A percentile compares a stretch with the other conserved stretches of the same genome.
Evolutionary conservation across 2,797 vertebrate genomes (phyloP).

Genomic region (Buceros bicornis): DNA sequence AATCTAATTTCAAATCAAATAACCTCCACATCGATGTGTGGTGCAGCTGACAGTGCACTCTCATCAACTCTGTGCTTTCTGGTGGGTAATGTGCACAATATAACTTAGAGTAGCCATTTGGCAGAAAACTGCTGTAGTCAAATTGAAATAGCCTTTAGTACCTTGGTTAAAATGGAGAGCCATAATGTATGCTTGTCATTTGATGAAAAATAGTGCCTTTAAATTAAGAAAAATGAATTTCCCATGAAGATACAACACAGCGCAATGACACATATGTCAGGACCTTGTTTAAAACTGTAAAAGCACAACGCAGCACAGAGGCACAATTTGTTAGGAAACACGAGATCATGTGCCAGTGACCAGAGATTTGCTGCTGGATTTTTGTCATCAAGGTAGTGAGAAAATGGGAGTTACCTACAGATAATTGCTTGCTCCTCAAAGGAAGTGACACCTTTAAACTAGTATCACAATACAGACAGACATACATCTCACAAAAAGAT

Average conservation of each 20-base stretch:
- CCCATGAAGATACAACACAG: slow-evolving; percentile 2
- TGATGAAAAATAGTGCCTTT: slow-evolving; percentile 68
- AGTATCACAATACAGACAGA: slow-evolving; percentile 49
- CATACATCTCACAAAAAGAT: slow-evolving; percentile 14
- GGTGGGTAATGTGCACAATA: slow-evolving; percentile 79
- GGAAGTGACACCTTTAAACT: slow-evolving; percentile 67
- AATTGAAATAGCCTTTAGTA: slow-evolving; percentile 82
- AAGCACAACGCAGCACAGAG: slow-evolving; percentile 21
- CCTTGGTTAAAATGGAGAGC: slow-evolving; percentile 76
- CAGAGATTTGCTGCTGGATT: slow-evolving; percentile 71
- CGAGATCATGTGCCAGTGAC: slow-evolving; percentile 32
- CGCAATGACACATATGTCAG: slow-evolving; percentile 61
- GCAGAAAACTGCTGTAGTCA: slow-evolving; percentile 79
- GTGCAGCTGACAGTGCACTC: slow-evolving; percentile 75
- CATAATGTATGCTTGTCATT: slow-evolving; percentile 75
- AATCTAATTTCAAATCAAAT: slow-evolving; percentile 86
- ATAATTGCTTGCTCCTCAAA: slow-evolving; percentile 69
- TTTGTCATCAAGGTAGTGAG: slow-evolving; percentile 25
- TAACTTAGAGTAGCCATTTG: slow-evolving; percentile 81
- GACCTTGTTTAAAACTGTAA: slow-evolving; percentile 76
- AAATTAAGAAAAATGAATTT: slow-evolving; percentile 74
- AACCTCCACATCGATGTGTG: slow-evolving; percentile 79
- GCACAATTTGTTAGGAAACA: slow-evolving; percentile 69
- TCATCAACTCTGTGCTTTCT: slow-evolving; percentile 80
- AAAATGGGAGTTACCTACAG: slow-evolving; percentile 65